These are phyloP conservation scores for Dascillus cervinus DNA, from an alignment of 2,888 invertebrate genomes.

Conservation along the genomic window DNA sequence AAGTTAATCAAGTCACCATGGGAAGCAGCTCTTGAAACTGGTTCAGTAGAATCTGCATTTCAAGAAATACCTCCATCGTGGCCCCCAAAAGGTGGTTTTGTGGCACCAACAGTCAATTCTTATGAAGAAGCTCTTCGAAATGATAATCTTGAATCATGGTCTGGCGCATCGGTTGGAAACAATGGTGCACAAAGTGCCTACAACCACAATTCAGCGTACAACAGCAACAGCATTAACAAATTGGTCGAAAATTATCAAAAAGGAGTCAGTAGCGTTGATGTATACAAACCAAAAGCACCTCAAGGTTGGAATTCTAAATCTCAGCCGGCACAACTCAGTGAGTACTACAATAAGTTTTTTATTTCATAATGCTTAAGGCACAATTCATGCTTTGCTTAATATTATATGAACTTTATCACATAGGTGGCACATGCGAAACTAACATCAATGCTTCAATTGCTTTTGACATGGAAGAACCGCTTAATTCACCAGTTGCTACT, in stretches of 20 bases:
- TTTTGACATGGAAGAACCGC: constrained; percentile 15
- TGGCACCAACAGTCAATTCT: constrained; percentile 37
- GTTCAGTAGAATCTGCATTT: constrained; percentile 64
- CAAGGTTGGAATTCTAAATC: constrained; percentile 43
- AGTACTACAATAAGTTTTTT: constrained; percentile 19
- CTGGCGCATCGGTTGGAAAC: constrained; percentile 17
- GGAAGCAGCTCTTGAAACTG: constrained; percentile 64
- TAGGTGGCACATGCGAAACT: constrained; percentile 32
- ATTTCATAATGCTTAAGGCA: constrained; percentile 3
- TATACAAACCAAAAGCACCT: constrained; percentile 45
- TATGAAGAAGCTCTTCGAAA: constrained; percentile 36
- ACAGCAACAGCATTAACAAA: constrained; percentile 40
- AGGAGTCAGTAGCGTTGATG: constrained; percentile 36
- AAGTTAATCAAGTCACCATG: constrained; percentile 60
- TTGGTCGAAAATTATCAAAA: constrained; percentile 40
- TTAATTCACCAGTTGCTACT: constrained; percentile 29
- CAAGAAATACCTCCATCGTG: constrained; percentile 41
- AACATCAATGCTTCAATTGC: constrained; percentile 20
- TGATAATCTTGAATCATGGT: constrained; percentile 32
- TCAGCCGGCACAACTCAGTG: constrained; percentile 35
- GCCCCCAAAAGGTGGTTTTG: constrained; percentile 34
- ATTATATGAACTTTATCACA: constrained; percentile 4
- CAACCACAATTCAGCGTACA: constrained; percentile 39
- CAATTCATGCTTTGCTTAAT: constrained; percentile 6
- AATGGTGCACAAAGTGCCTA: constrained; percentile 24